A percentile compares a stretch with the other conserved stretches of the same genome.
Evolutionary conservation across 2,888 invertebrate genomes (phyloP).

Genomic region (Trypoxylon attenuatum): DNA sequence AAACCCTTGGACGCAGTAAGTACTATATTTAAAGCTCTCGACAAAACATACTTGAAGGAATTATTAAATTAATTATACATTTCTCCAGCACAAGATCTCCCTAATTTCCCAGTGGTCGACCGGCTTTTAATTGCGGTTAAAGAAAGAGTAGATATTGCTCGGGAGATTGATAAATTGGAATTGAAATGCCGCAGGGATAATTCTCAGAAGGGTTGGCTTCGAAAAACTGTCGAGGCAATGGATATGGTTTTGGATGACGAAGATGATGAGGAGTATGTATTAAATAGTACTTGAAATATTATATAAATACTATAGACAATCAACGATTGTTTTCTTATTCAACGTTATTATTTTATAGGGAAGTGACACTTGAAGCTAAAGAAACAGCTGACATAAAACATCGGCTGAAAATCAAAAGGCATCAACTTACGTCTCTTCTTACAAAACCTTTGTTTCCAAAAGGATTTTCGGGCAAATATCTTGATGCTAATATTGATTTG

Average conservation of each 20-base stretch:
- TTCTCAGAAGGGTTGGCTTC: constrained; percentile 88
- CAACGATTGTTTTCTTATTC: not conserved
- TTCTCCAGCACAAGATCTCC: constrained; percentile 85
- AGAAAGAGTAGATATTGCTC: constrained; percentile 84
- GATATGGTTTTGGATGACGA: constrained; percentile 93
- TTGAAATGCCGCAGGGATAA: constrained; percentile 79
- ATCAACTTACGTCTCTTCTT: constrained; percentile 77
- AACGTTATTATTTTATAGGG: constrained; percentile 51
- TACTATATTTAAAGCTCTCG: constrained; percentile 32
- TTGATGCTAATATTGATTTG: constrained; percentile 69
- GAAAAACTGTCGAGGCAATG: constrained; percentile 90
- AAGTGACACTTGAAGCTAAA: constrained; percentile 63
- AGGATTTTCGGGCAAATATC: constrained; percentile 82
- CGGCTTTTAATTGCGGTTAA: constrained; percentile 80
- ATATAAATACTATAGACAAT: not conserved
- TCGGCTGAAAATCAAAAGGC: constrained; percentile 75
- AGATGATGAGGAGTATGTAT: constrained; percentile 62
- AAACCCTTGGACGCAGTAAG: constrained; percentile 89
- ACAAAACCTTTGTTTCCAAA: constrained; percentile 80
- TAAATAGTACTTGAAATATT: no score
- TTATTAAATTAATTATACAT: constrained; percentile 18
- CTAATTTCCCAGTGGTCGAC: constrained; percentile 86
- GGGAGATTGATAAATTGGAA: constrained; percentile 87
- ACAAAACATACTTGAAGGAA: not conserved
- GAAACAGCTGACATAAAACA: constrained; percentile 75